Conservation (phyloP, 2,113 vertebrate genomes). For the Solenodon paradoxus region DNA sequence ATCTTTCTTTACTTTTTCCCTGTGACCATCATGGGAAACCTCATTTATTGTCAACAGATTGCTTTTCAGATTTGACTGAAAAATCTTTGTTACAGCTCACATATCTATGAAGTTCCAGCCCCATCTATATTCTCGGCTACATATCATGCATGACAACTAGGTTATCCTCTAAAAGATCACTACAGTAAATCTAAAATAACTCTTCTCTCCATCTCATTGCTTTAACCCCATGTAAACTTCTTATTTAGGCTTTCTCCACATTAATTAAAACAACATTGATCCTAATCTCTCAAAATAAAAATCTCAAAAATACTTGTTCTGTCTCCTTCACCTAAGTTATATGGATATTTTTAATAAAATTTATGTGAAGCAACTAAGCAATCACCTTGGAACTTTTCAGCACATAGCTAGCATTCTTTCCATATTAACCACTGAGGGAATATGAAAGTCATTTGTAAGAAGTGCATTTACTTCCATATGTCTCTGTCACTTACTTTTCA, state of each 20-base stretch:
- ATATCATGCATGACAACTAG: neutral
- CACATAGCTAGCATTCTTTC: accelerated
- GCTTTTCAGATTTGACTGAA: neutral
- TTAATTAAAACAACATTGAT: neutral
- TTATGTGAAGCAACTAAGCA: neutral
- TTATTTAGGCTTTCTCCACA: neutral
- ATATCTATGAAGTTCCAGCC: neutral
- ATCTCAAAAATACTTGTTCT: neutral
- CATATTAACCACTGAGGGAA: neutral
- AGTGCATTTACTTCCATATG: neutral
- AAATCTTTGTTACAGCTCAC: neutral
- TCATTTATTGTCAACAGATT: neutral
- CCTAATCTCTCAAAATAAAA: neutral
- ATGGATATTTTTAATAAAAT: neutral
- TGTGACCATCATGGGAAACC: neutral
- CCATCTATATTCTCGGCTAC: neutral
- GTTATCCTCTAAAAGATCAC: neutral
- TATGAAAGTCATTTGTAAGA: neutral
- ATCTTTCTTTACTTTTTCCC: neutral
- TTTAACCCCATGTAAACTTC: accelerated
- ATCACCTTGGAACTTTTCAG: neutral
- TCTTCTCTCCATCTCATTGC: accelerated
- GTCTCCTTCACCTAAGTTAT: neutral
- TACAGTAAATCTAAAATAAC: neutral
- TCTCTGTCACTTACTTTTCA: neutral